These are phyloP conservation scores for Drosophila teissieri DNA, from an alignment of 1,140 invertebrate species.

Conservation along the genomic window DNA sequence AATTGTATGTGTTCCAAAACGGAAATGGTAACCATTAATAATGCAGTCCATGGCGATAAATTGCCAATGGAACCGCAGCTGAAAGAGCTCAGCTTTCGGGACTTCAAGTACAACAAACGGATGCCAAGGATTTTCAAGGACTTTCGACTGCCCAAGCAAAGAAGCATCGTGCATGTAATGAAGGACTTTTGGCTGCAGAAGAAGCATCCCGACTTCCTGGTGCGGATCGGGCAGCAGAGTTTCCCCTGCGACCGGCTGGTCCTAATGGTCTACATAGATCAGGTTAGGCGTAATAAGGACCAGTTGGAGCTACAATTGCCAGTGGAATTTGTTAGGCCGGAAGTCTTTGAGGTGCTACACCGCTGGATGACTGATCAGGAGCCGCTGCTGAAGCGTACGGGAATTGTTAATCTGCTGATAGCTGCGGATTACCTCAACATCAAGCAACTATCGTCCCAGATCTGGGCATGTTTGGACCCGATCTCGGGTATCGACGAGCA, in stretches of 20 bases:
- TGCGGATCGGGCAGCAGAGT: slow-evolving; percentile 20
- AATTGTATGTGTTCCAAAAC: background rate
- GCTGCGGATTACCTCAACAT: slow-evolving; percentile 24
- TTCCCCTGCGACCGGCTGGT: slow-evolving; percentile 34
- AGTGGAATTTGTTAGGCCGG: slow-evolving; percentile 10
- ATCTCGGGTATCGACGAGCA: slow-evolving; percentile 17
- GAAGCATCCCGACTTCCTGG: slow-evolving; percentile 8
- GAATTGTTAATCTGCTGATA: slow-evolving; percentile 17
- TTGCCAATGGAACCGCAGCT: slow-evolving; percentile 31
- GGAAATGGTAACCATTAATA: background rate
- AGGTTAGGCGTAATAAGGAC: background rate
- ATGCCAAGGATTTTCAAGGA: background rate
- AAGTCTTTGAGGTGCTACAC: slow-evolving; percentile 5
- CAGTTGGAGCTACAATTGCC: slow-evolving; percentile 17
- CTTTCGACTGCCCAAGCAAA: background rate
- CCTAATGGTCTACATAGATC: slow-evolving; percentile 17
- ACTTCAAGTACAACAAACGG: slow-evolving; percentile 19
- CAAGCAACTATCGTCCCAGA: background rate
- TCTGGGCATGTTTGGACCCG: slow-evolving; percentile 35
- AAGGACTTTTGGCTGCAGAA: slow-evolving; percentile 11
- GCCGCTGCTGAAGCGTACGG: background rate
- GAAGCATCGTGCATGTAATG: background rate
- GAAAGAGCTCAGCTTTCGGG: background rate
- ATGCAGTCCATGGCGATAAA: background rate
- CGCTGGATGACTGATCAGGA: slow-evolving; percentile 24